Evolutionary conservation across 1,140 invertebrate species (phyloP), one percentile per base, ranked within the genome.

Genomic region (Zaprionus kolodkinae): DNA sequence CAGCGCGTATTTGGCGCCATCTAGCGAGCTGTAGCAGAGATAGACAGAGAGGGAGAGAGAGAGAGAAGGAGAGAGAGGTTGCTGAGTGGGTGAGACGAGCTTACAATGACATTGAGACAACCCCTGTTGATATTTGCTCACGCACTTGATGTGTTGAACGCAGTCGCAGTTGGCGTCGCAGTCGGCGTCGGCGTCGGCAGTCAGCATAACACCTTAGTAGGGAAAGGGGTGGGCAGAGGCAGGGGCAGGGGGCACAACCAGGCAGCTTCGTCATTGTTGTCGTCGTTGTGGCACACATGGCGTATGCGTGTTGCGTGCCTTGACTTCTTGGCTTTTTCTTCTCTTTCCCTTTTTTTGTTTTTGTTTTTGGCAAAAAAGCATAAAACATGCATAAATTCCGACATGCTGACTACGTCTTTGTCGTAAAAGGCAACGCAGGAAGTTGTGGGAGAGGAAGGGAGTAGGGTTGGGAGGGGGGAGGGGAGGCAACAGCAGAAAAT

Each of bases 361-460:
- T 63, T 72, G 57, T 62, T 75, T 60, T 63, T 65, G 43, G 13
- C 21, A 21, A 38, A 65, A 35, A 83, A 89, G 84, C 81, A 85
- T 89, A 89, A 89, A 89, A 89, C 76, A 89, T 89, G 86, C 81
- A 85, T 90, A 89, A 89, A 89, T 89, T 89, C 78, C 84, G 59
- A 65, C 84, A 84, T 87, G 78, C 81, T 78, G 15, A 35, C 68
- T 56, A n/a, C 21, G 60, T 70, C 50, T 9, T 17, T 66, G 71
- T 79, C 85, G 67, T 89, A 89, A 88, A 88, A 88, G 56, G 62
- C 40, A 76, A 70, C 71, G 74, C 35, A 15, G 75, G 76, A 72
- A 79, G 78, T 78, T 0, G 67, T 60, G 68, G 56, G 12, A 57
- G 64, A 36, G 74, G 11, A 59, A n/a, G n/a, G n/a, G n/a, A n/a